These are phyloP conservation scores for Elephantulus edwardii DNA, from an alignment of 2,113 vertebrate genomes.

Conservation along the genomic window DNA sequence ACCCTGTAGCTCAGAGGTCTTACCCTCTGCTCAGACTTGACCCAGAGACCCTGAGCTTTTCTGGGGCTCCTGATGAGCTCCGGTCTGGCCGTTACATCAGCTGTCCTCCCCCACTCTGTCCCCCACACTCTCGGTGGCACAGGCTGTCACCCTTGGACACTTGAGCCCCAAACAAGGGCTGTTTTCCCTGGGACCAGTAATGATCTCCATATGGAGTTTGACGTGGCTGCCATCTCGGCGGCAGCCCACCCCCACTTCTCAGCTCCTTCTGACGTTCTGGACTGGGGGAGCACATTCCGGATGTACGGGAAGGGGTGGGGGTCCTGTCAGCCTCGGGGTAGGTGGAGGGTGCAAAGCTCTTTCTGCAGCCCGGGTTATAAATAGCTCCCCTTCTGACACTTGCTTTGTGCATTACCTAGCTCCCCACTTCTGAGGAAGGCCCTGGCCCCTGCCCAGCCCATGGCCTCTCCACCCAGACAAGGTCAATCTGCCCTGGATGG, in stretches of 20 bases:
- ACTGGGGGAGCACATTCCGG: background rate
- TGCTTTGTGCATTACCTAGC: background rate
- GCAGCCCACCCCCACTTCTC: fast-evolving
- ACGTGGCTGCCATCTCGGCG: background rate
- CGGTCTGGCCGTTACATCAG: background rate
- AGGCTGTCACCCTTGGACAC: background rate
- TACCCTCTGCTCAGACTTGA: background rate
- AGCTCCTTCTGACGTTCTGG: background rate
- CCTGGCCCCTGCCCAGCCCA: background rate
- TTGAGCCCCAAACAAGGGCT: background rate
- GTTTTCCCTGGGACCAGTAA: background rate
- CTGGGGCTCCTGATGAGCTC: background rate
- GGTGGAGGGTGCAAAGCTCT: background rate
- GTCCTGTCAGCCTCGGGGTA: background rate
- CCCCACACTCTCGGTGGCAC: background rate
- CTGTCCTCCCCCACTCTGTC: background rate
- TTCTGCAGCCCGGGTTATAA: background rate
- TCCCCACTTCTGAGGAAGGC: background rate
- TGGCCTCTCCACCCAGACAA: fast-evolving
- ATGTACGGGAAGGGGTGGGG: background rate
- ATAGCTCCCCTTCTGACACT: background rate
- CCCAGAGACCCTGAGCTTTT: background rate
- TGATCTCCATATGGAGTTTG: constrained; percentile 20
- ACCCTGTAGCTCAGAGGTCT: background rate
- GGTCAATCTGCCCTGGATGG: background rate